Conservation (phyloP, 1,140 invertebrate genomes). For the Meloidogyne hapla region DNA sequence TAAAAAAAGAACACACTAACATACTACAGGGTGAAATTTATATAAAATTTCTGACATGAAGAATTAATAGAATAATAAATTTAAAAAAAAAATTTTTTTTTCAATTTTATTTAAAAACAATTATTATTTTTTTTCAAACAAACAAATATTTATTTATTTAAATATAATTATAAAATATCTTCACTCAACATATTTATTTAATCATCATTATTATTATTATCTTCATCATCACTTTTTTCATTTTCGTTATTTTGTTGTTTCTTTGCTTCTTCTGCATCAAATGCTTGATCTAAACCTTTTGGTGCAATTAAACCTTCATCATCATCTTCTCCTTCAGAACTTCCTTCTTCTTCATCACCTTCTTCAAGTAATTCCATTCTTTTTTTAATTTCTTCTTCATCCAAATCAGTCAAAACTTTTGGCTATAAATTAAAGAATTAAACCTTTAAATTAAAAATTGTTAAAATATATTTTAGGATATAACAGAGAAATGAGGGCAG, state of each 20-base stretch:
- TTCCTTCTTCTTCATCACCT: conserved; percentile 71
- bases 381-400: conserved; percentile 88
- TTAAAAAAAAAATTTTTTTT: too few species aligned
- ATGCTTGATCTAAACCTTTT: conserved; percentile 56
- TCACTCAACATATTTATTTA: conserved; percentile 15
- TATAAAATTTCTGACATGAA: too few species aligned
- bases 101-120: too few species aligned
- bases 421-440: conserved; percentile 74
- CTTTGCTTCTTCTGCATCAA: conserved; percentile 50
- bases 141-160: too few species aligned
- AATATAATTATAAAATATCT: background rate
- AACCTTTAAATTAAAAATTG: background rate
- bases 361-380: conserved; percentile 80
- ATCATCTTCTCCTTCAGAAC: conserved; percentile 72
- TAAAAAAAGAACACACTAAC: too few species aligned
- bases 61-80: too few species aligned
- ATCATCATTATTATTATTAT: too few species aligned
- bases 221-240: conserved; percentile 35
- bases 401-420: conserved; percentile 94
- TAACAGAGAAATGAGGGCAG: too few species aligned
- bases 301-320: conserved; percentile 66
- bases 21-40: too few species aligned
- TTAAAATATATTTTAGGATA: conserved; percentile 15
- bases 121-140: too few species aligned
- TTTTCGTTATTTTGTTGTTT: conserved; percentile 25